phyloP scores from a whole-genome alignment of 2,888 invertebrate genomes.

The Sthenelais limicola region DNA sequence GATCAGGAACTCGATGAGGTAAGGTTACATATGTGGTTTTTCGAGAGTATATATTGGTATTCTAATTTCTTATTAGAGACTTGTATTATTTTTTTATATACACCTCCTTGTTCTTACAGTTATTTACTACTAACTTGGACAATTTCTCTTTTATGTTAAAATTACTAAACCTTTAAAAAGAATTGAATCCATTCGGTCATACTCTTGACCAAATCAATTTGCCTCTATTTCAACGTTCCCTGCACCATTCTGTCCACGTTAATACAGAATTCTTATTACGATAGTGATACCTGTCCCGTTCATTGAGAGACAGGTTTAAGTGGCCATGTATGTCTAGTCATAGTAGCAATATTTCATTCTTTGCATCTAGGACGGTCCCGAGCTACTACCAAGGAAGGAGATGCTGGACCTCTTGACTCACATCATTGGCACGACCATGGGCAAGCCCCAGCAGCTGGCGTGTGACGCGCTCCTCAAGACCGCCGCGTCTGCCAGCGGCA shows the following conservation, averaged over 20 bases:
- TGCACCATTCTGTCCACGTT: too few relatives aligned
- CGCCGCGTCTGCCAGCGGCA: conserved; percentile 75
- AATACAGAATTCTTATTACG: too few relatives aligned
- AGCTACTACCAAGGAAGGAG: conserved; percentile 84
- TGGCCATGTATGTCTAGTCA: too few relatives aligned
- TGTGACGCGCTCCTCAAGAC: conserved; percentile 78
- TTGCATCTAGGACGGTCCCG: conserved; percentile 78
- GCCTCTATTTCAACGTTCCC: too few relatives aligned
- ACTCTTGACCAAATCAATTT: too few relatives aligned
- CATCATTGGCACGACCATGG: conserved; percentile 58
- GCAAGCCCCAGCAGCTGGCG: conserved; percentile 80
- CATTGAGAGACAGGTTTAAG: too few relatives aligned
- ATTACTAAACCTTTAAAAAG: too few relatives aligned
- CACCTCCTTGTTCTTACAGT: neutral
- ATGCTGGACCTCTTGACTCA: conserved; percentile 84
- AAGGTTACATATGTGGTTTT: conserved; percentile 8
- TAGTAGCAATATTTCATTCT: conserved; percentile 11
- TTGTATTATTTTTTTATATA: neutral
- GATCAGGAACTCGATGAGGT: conserved; percentile 42
- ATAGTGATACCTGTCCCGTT: too few relatives aligned
- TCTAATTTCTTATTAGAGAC: too few relatives aligned
- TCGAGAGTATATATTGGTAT: too few relatives aligned
- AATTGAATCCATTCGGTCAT: too few relatives aligned
- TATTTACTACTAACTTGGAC: neutral
- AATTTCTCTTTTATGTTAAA: too few relatives aligned